Conservation (phyloP, 2,113 vertebrate species). For the Anser cygnoides region DNA sequence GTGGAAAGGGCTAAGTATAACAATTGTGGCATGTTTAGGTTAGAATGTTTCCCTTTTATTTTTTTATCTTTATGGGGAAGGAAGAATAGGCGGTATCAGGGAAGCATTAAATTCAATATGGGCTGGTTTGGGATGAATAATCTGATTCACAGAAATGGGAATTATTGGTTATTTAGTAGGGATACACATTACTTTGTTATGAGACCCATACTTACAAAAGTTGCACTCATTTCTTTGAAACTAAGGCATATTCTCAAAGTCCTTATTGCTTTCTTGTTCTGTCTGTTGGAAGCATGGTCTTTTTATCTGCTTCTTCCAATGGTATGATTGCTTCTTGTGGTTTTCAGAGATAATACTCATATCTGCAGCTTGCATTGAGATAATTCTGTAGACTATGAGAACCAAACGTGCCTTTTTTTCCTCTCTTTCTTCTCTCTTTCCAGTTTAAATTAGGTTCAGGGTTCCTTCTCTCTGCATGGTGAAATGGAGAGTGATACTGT, state of each 20-base stretch:
- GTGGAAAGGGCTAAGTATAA: background rate
- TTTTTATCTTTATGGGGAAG: background rate
- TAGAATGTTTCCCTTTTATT: background rate
- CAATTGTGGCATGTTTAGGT: background rate
- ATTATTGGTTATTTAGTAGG: constrained; percentile 15
- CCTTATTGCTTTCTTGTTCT: background rate
- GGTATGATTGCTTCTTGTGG: background rate
- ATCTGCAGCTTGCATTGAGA: background rate
- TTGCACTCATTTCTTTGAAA: background rate
- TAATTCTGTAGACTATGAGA: background rate
- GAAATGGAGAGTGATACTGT: background rate
- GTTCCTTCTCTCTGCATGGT: background rate
- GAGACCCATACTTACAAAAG: background rate
- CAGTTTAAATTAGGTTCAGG: background rate
- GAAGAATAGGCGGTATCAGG: constrained; percentile 7
- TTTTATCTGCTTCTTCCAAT: background rate
- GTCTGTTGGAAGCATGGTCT: background rate
- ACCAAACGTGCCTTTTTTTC: background rate
- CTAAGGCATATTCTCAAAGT: background rate
- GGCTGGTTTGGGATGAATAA: constrained; percentile 9
- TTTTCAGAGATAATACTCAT: constrained; percentile 10
- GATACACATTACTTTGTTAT: background rate
- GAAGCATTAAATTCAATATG: background rate
- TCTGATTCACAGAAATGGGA: constrained; percentile 21
- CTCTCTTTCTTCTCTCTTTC: background rate